Evolutionary conservation across 2,113 vertebrate genomes (phyloP).

Genomic region (Nycticryphes semicollaris): DNA sequence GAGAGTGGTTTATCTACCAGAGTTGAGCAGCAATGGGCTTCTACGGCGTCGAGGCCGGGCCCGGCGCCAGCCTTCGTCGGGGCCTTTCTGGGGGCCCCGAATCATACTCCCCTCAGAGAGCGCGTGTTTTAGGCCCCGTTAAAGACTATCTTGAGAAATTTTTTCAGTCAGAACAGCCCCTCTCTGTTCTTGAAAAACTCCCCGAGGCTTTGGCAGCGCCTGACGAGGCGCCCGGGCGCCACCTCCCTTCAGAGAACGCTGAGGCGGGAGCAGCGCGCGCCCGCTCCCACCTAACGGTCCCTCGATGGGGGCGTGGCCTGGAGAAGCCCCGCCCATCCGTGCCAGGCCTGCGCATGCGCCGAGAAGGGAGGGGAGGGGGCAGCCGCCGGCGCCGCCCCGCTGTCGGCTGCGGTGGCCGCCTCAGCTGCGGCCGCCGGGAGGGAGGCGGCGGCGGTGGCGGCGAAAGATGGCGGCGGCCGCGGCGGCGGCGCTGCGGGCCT

Average conservation of each 20-base stretch:
- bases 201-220: too few relatives aligned
- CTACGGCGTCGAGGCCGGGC: fast-evolving
- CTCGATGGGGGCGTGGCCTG: fast-evolving
- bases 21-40: too few relatives aligned
- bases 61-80: neutral
- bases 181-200: fast-evolving
- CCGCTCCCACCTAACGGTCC: neutral
- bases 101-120: too few relatives aligned
- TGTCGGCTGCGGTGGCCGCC: conserved; percentile 13
- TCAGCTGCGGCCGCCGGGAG: neutral
- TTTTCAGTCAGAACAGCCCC: neutral
- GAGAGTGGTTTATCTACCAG: neutral
- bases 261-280: neutral
- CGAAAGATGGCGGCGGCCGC: conserved; percentile 42
- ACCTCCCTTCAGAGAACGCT: neutral
- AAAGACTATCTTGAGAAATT: too few relatives aligned
- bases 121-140: neutral
- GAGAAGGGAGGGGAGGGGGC: neutral
- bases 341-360: neutral
- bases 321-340: fast-evolving
- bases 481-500: conserved; percentile 80
- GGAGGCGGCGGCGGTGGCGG: conserved; percentile 14
- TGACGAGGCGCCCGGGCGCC: fast-evolving
- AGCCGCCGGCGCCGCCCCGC: neutral
- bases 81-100: too few relatives aligned